These are phyloP conservation scores for Cathartes aura DNA, from an alignment of 2,113 vertebrate species.

Conservation along the genomic window DNA sequence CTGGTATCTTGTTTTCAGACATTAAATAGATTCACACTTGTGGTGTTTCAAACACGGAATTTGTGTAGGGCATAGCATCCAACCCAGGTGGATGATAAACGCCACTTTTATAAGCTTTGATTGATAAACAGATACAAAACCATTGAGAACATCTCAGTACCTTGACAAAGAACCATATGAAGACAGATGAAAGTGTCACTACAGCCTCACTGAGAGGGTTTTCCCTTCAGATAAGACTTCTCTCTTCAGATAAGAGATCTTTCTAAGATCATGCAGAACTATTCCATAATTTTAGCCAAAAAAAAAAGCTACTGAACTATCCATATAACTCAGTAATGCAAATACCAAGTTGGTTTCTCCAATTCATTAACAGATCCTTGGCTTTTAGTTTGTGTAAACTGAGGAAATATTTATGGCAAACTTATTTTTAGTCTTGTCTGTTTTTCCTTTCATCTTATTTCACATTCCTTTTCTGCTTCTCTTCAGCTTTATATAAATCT, in stretches of 20 bases:
- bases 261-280: not conserved
- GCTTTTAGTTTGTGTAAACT: not conserved
- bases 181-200: not conserved
- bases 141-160: not conserved
- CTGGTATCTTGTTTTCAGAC: not conserved
- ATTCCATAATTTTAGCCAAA: not conserved
- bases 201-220: not conserved
- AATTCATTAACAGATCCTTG: not conserved
- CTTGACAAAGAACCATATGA: not conserved
- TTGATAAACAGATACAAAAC: not conserved
- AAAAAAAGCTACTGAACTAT: not conserved
- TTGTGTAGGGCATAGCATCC: not conserved
- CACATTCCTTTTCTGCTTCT: constrained; percentile 13
- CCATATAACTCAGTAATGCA: not conserved
- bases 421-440: not conserved
- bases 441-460: not conserved
- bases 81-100: not conserved
- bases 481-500: constrained; percentile 22
- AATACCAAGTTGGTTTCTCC: not conserved
- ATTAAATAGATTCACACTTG: not conserved
- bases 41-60: not conserved
- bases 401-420: not conserved
- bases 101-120: not conserved
- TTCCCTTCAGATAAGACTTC: not conserved
- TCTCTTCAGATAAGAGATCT: not conserved